Percentiles rank a stretch among this genome's conserved stretches.
Evolutionary conservation across 2,797 vertebrate genomes (phyloP).

Genomic region (Syngnathus rostellatus): DNA sequence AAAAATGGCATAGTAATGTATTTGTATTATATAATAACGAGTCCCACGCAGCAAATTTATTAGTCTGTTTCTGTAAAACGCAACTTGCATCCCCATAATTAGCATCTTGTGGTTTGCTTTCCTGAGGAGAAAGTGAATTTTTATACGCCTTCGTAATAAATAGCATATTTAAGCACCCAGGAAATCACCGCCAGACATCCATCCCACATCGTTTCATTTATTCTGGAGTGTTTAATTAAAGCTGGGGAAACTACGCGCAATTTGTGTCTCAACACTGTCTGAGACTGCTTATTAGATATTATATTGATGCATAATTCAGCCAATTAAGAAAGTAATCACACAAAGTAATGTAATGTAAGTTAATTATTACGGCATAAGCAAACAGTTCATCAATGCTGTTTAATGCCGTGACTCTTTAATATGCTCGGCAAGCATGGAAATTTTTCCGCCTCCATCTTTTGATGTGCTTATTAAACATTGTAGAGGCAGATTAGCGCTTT

Average conservation of each 20-base stretch:
- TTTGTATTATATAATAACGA: slow-evolving; percentile 79
- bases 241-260: slow-evolving; percentile 92
- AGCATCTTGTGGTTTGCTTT: slow-evolving; percentile 92
- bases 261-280: slow-evolving; percentile 99
- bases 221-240: slow-evolving; percentile 99
- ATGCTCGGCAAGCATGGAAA: slow-evolving; percentile 90
- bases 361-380: slow-evolving; percentile 99
- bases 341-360: slow-evolving; percentile 99
- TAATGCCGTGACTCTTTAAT: slow-evolving; percentile 97
- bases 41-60: slow-evolving; percentile 75
- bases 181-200: slow-evolving; percentile 98
- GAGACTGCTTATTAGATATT: slow-evolving; percentile 99
- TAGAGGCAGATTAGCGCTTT: slow-evolving; percentile 66
- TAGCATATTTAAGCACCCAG: slow-evolving; percentile 99
- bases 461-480: slow-evolving; percentile 75
- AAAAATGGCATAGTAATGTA: slow-evolving; percentile 69
- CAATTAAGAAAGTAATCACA: slow-evolving; percentile 99
- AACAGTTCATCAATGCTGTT: slow-evolving; percentile 99
- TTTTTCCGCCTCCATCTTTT: slow-evolving; percentile 86
- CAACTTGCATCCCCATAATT: slow-evolving; percentile 73
- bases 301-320: slow-evolving; percentile 99
- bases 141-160: slow-evolving; percentile 98
- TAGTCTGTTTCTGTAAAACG: slow-evolving; percentile 72
- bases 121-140: slow-evolving; percentile 88
- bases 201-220: slow-evolving; percentile 98